These are phyloP conservation scores for Cosmorhoe ocellata DNA, from an alignment of 2,888 invertebrate genomes.

Conservation along the genomic window DNA sequence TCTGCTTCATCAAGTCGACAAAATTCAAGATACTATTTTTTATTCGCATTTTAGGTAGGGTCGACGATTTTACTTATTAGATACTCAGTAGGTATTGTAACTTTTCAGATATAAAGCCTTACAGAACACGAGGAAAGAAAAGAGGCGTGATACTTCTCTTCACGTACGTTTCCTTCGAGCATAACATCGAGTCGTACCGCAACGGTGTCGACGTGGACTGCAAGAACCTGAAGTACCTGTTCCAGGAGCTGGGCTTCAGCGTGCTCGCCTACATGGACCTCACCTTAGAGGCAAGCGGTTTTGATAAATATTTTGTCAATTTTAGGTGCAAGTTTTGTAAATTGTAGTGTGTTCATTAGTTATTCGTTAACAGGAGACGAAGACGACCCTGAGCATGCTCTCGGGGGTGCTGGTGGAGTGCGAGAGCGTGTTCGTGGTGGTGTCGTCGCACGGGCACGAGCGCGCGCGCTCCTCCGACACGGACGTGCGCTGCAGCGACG, in stretches of 20 bases:
- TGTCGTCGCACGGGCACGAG: slow-evolving; percentile 86
- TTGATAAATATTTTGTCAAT: too few relatives aligned
- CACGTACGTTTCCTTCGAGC: slow-evolving; percentile 81
- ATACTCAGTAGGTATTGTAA: too few relatives aligned
- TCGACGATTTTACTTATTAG: too few relatives aligned
- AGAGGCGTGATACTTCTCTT: slow-evolving; percentile 84
- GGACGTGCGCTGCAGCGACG: slow-evolving; percentile 84
- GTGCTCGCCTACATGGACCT: slow-evolving; percentile 68
- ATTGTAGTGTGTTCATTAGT: too few relatives aligned
- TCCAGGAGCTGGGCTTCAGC: slow-evolving; percentile 82
- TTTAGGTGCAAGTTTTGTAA: too few relatives aligned
- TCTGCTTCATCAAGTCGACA: too few relatives aligned
- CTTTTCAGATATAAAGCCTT: slow-evolving; percentile 60
- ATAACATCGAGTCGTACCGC: slow-evolving; percentile 63
- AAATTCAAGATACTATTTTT: too few relatives aligned
- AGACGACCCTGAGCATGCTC: slow-evolving; percentile 66
- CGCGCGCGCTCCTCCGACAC: slow-evolving; percentile 69
- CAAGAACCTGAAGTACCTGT: slow-evolving; percentile 81
- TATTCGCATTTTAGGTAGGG: too few relatives aligned
- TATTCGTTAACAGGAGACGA: slow-evolving; percentile 50
- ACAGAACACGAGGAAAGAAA: slow-evolving; percentile 77
- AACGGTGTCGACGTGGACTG: slow-evolving; percentile 84
- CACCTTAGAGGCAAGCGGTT: slow-evolving; percentile 58
- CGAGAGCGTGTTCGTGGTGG: slow-evolving; percentile 85
- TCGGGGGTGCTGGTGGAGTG: slow-evolving; percentile 58